Evolutionary conservation across 2,113 vertebrate genomes (phyloP).

Genomic region (Odocoileus hemionus): DNA sequence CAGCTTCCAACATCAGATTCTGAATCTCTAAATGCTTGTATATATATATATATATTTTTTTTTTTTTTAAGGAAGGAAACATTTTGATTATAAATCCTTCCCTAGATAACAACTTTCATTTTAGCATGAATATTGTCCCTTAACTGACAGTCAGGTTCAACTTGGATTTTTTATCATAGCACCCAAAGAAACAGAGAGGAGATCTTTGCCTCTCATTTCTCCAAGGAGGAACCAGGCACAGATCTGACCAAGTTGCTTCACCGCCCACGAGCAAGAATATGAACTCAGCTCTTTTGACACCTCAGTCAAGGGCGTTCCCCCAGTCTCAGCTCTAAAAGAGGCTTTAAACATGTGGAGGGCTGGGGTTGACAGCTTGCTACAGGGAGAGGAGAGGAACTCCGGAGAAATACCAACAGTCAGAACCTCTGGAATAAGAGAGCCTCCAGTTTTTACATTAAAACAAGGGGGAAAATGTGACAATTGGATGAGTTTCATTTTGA

Average conservation of each 20-base stretch:
- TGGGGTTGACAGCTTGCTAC: background rate
- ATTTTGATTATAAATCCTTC: background rate
- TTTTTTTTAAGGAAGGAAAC: background rate
- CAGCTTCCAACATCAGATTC: background rate
- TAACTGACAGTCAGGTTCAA: background rate
- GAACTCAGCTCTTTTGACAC: background rate
- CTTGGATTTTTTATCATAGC: background rate
- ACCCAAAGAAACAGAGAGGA: background rate
- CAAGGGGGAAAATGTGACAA: conserved; percentile 57
- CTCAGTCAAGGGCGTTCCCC: background rate
- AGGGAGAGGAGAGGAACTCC: background rate
- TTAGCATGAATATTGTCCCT: background rate
- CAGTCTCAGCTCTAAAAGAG: background rate
- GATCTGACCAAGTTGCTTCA: background rate
- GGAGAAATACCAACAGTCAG: background rate
- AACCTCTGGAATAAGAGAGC: background rate
- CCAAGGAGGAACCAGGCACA: background rate
- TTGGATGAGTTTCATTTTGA: conserved; percentile 64
- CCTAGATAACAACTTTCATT: background rate
- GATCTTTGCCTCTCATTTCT: background rate
- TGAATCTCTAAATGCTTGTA: background rate
- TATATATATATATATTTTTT: background rate
- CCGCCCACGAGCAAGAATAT: background rate
- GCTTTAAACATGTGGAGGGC: background rate
- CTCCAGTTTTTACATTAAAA: conserved; percentile 34